phyloP scores from a whole-genome alignment of 2,113 vertebrate genomes.

The mouse (Mus musculus) region DNA sequence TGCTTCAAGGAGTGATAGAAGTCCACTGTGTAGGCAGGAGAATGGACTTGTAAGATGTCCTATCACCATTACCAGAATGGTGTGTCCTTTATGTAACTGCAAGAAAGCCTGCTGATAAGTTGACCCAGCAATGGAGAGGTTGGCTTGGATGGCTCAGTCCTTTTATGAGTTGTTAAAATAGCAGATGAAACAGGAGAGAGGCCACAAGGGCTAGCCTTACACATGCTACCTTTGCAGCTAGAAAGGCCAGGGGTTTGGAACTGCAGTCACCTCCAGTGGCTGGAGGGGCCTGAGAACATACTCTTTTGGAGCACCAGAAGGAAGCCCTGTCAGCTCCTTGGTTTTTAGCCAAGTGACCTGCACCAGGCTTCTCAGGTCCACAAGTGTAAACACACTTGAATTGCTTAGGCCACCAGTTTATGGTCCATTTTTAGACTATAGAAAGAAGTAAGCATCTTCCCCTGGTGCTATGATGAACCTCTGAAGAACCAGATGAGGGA shows the following conservation, averaged over 20 bases:
- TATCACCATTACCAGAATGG: background rate
- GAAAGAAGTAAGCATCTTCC: background rate
- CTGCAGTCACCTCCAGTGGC: background rate
- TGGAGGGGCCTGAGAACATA: background rate
- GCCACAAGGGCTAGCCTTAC: no score
- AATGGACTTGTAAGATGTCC: background rate
- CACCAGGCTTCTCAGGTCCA: background rate
- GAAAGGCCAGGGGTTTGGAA: background rate
- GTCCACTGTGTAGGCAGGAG: background rate
- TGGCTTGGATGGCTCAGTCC: background rate
- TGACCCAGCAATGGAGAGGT: background rate
- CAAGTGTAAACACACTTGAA: background rate
- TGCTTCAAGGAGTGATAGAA: background rate
- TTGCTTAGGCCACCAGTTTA: background rate
- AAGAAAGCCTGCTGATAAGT: background rate
- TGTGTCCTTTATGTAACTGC: background rate
- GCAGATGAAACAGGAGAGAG: background rate
- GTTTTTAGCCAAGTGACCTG: background rate
- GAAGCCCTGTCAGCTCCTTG: background rate
- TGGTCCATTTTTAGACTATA: background rate
- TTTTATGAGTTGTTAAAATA: background rate
- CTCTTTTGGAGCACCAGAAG: background rate
- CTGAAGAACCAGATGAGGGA: background rate
- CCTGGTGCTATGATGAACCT: background rate
- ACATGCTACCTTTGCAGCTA: background rate